A percentile compares a stretch with the other conserved stretches of the same genome.
These are phyloP conservation scores for Labeo calbasu DNA, from an alignment of 2,797 vertebrate species.

Conservation along the genomic window DNA sequence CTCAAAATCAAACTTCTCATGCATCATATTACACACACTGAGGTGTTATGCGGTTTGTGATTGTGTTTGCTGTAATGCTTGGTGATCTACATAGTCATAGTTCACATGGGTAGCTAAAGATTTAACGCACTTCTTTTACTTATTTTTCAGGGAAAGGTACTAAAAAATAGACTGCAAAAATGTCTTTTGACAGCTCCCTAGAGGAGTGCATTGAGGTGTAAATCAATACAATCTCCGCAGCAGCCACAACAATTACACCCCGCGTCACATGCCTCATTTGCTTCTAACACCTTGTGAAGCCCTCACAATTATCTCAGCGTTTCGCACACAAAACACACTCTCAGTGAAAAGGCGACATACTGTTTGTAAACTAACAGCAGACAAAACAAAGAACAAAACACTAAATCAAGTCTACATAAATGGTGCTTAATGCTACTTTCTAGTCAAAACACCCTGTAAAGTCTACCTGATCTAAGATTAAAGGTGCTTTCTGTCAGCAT, in stretches of 20 bases:
- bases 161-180: conserved; percentile 5
- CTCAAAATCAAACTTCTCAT: neutral
- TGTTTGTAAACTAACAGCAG: conserved; percentile 19
- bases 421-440: neutral
- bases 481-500: neutral
- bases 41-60: conserved; percentile 26
- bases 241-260: neutral
- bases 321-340: neutral
- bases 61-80: neutral
- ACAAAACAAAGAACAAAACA: conserved; percentile 25
- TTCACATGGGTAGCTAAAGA: neutral
- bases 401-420: neutral
- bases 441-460: conserved; percentile 6
- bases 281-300: neutral
- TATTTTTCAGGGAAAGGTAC: neutral
- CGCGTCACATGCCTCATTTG: conserved; percentile 5
- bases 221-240: conserved; percentile 4
- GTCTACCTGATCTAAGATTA: conserved; percentile 1
- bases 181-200: neutral
- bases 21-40: conserved; percentile 4
- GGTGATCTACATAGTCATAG: conserved; percentile 3
- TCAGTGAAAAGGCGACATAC: neutral
- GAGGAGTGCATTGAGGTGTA: neutral
- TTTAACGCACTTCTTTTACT: neutral
- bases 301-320: conserved; percentile 4